phyloP scores from a whole-genome alignment of 2,797 vertebrate species.

The Eospalax fontanierii region DNA sequence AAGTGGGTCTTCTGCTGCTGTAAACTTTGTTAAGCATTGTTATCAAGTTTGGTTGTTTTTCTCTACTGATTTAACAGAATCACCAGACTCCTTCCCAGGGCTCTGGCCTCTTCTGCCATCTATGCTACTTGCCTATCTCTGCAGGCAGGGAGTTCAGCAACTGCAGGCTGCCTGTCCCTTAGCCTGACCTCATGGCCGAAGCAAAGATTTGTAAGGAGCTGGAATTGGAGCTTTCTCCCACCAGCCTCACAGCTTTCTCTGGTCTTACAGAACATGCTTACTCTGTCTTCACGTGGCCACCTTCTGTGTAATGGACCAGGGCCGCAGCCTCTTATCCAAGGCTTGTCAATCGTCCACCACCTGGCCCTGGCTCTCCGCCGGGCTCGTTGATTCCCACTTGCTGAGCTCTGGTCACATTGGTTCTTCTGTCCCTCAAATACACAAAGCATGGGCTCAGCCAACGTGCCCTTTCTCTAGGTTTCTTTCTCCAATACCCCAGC shows the following conservation, averaged over 20 bases:
- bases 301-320: fast-evolving
- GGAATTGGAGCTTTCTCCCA: background rate
- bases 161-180: fast-evolving
- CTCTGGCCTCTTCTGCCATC: background rate
- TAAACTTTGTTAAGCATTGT: conserved; percentile 79
- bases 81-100: background rate
- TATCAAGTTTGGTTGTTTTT: conserved; percentile 75
- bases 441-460: background rate
- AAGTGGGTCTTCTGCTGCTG: conserved; percentile 80
- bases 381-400: too few relatives aligned
- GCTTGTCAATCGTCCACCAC: background rate
- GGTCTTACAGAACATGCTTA: background rate
- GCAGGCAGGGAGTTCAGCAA: background rate
- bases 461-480: background rate
- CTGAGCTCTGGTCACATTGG: background rate
- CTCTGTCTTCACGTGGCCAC: background rate
- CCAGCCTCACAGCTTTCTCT: background rate
- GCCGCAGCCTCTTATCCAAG: background rate
- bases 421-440: background rate
- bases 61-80: conserved; percentile 22
- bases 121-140: background rate
- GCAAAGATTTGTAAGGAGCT: background rate
- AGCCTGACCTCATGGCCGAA: fast-evolving
- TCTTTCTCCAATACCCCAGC: background rate
- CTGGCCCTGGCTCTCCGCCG: background rate